Percentiles rank a stretch among this genome's conserved stretches.
Conservation (phyloP, 2,113 vertebrate species). For the Neolamprologus toae region DNA sequence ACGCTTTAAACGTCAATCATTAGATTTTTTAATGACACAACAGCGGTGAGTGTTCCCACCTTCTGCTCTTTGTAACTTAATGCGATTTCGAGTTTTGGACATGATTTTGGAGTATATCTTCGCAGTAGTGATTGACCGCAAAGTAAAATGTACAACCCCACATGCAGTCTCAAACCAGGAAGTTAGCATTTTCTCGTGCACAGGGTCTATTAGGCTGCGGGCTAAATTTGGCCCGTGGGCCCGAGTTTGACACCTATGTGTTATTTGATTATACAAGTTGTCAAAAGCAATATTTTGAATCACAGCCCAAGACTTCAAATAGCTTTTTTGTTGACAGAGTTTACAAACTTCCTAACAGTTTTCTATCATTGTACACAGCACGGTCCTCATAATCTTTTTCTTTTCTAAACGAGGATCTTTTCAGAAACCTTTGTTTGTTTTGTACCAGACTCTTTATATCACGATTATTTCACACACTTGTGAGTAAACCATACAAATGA, state of each 20-base stretch:
- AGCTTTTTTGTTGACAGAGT: not conserved
- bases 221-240: not conserved
- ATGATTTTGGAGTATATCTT: fast-evolving
- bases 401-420: not conserved
- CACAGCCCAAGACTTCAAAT: not conserved
- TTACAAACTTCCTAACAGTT: not conserved
- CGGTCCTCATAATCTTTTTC: fast-evolving
- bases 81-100: fast-evolving
- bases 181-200: not conserved
- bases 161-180: fast-evolving
- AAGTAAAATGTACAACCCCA: not conserved
- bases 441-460: not conserved
- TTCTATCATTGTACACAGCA: not conserved
- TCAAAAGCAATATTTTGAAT: not conserved
- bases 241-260: not conserved
- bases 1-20: fast-evolving
- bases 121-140: fast-evolving
- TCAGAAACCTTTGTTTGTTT: not conserved
- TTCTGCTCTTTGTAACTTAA: fast-evolving
- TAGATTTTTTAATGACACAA: not conserved
- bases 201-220: not conserved
- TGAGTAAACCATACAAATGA: not conserved
- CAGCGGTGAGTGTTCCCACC: not conserved
- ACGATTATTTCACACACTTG: not conserved
- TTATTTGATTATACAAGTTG: not conserved